These are phyloP conservation scores for Proterorhinus semilunaris DNA, from an alignment of 2,113 vertebrate species.

Conservation along the genomic window DNA sequence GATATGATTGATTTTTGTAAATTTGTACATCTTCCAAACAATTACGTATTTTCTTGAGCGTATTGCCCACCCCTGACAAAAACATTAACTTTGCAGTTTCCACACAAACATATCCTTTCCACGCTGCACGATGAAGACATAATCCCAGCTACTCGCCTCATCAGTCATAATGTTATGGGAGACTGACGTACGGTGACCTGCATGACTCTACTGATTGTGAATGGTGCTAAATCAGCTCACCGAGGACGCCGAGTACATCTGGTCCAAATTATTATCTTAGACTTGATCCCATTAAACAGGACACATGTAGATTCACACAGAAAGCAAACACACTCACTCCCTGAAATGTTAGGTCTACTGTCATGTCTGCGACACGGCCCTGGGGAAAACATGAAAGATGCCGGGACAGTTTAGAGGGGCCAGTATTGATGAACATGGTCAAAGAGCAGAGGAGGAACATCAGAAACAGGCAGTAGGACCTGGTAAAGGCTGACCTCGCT, in stretches of 20 bases:
- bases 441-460: slow-evolving; percentile 60
- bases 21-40: too few relatives aligned
- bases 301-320: slow-evolving; percentile 40
- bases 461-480: slow-evolving; percentile 55
- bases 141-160: neutral
- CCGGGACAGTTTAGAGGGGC: slow-evolving; percentile 51
- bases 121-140: neutral
- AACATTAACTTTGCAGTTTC: too few relatives aligned
- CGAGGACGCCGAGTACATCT: slow-evolving; percentile 48
- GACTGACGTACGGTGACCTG: neutral
- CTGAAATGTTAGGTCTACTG: slow-evolving; percentile 59
- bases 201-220: neutral
- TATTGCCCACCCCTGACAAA: too few relatives aligned
- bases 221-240: slow-evolving; percentile 28
- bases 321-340: slow-evolving; percentile 23
- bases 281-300: slow-evolving; percentile 42
- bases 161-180: neutral
- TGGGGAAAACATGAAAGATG: slow-evolving; percentile 66
- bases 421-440: slow-evolving; percentile 59
- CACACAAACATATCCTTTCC: too few relatives aligned
- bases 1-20: too few relatives aligned
- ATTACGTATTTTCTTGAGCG: too few relatives aligned
- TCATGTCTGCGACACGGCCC: slow-evolving; percentile 59
- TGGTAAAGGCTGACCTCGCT: slow-evolving; percentile 66
- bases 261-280: slow-evolving; percentile 42